Base-by-base conservation (phyloP, 2,888 invertebrate species). In the Chrysolina haemoptera region DNA sequence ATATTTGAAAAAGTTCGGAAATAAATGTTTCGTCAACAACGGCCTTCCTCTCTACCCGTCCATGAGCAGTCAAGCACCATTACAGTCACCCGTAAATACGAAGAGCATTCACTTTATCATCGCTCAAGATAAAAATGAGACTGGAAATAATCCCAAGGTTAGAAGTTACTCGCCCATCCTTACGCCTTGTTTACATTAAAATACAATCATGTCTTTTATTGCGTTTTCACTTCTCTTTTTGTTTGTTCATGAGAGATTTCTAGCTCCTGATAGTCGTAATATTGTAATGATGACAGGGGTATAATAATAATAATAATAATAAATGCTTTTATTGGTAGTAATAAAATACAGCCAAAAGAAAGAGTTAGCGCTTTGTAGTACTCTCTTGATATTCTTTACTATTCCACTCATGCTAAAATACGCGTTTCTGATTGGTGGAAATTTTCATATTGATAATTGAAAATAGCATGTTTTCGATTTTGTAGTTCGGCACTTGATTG, bases 91-190 rank as follows among this genome's bases (percentile, higher is more conserved):
- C 69, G 64, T 73, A 70, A 73, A 73, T 70, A 66, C 68, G 55
- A 78, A 77, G 78, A 76, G 77, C 78, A 74, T 78, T 78, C 76
- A 79, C 80, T 80, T 78, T 78, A 80, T 81, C 80, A 80, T 80
- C 79, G 74, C 65, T 66, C 77, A 74, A 74, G 79, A 79, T 79
- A 80, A 80, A 81, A 80, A 80, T 81, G 75, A 74, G 78, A 71
- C 80, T 81, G 78, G 78, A 81, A 80, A 80, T 81, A 81, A 81
- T 76, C 74, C 74, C 81, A 81, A 81, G 81, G 81, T 77, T 81
- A 75, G 79, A 75, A 81, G 78, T 76, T 77, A 79, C 78, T 78
- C 76, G 77, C 78, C 78, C 78, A 80, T 79, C 81, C 80, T 80
- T 78, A 81, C 79, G 78, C 76, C 78, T 78, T 80, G 81, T 80